Base-by-base conservation (phyloP, 92 coral and sea anemone genomes). In the Epizoanthus scotinus region DNA sequence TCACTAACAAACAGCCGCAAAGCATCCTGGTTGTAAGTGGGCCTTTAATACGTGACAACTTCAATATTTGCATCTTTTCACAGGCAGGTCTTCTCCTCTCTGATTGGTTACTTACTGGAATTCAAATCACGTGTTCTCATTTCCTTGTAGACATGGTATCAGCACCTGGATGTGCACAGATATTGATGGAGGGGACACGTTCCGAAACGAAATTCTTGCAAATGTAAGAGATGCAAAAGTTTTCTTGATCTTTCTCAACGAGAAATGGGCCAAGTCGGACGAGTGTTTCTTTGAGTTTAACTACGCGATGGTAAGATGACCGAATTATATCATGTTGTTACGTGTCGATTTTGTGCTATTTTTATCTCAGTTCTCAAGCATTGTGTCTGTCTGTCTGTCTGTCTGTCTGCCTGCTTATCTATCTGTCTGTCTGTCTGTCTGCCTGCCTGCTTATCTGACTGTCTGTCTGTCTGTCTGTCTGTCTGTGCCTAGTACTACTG, bases 131-230 rank as follows among this genome's bases (percentile, higher is more conserved):
- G 50, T 44, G 50, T 44, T 44, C 50, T 44, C 1, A 44, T 63
- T 28, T 14, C 58, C 25, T 28, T 60, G 40, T 75, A 84, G 87
- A 8, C 71, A 78, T 44, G 84, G 84, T 27, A 84, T 84, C 53
- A 77, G 69, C 27, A 84, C 87, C 9, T 84, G 87, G 84, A 78
- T 84, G 87, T 84, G 87, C 40, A 84, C 87, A 44, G 87, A 84
- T 31, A 78, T 84, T 22, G 84, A 58, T 9, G 87, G 87, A 0
- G 87, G 87, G 1, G 84, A 58, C 20, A 12, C 52, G 2, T 84
- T 68, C 59, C 84, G 87, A 7, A 74, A 78, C 25, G 84, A 84
- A 27, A 84, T 84, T 77, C 59, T 84, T 21, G 78, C 87, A n/a
- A 84, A 84, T 19, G 87, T 78, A 54, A 64, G 84, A 26, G 84